A percentile compares a stretch with the other conserved stretches of the same genome.
Evolutionary conservation across 2,113 vertebrate genomes (phyloP).

Genomic region (Oplegnathus fasciatus): DNA sequence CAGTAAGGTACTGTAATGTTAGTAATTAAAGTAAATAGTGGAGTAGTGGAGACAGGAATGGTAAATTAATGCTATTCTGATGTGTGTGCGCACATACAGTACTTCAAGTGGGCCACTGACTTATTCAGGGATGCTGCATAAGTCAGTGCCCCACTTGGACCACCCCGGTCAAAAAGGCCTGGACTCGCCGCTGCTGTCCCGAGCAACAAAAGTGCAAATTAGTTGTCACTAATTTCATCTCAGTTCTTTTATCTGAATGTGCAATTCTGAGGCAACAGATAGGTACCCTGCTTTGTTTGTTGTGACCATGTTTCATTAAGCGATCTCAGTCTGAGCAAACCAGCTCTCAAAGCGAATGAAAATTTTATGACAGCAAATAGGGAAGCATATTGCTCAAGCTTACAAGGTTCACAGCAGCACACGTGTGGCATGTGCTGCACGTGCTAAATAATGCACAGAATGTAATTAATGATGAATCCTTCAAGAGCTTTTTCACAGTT

Average conservation of each 20-base stretch:
- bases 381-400: slow-evolving; percentile 39
- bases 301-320: not conserved
- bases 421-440: slow-evolving; percentile 47
- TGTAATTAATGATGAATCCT: slow-evolving; percentile 52
- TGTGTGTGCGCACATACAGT: no score
- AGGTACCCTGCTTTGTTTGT: not conserved
- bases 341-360: slow-evolving; percentile 36
- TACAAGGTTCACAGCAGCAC: slow-evolving; percentile 41
- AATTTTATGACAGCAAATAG: slow-evolving; percentile 64
- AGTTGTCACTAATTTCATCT: not conserved
- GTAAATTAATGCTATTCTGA: no score
- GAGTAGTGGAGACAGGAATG: no score
- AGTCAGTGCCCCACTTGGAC: no score
- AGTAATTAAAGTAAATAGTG: no score
- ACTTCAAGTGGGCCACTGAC: no score
- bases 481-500: slow-evolving; percentile 13
- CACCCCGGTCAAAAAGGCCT: no score
- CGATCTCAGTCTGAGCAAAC: not conserved
- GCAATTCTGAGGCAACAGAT: not conserved
- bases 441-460: slow-evolving; percentile 70
- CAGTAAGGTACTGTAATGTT: no score
- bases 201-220: not conserved
- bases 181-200: not conserved
- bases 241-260: not conserved
- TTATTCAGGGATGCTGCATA: no score